Conservation (phyloP, 2,888 invertebrate species). For the Drosophila hawaiiensis region DNA sequence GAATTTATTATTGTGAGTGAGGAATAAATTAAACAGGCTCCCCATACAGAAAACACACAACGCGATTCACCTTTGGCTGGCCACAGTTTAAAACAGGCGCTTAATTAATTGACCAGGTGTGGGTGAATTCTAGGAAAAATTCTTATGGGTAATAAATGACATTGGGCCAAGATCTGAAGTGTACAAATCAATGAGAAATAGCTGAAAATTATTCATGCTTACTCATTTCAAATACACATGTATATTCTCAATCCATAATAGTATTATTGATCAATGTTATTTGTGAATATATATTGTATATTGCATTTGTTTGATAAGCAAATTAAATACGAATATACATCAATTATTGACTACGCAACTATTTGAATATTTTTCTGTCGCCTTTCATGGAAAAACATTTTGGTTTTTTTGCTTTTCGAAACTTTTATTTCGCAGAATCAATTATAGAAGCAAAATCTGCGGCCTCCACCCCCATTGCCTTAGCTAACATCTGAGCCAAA, state of each 20-base stretch:
- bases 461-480: not conserved
- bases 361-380: not conserved
- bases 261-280: not conserved
- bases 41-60: slow-evolving; percentile 30
- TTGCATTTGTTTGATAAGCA: not conserved
- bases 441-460: slow-evolving; percentile 9
- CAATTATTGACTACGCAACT: not conserved
- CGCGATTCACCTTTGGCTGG: slow-evolving; percentile 21
- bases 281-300: not conserved
- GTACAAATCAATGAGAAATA: not conserved
- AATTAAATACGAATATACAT: not conserved
- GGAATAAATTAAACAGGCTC: slow-evolving; percentile 74
- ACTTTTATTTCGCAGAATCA: slow-evolving; percentile 17
- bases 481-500: slow-evolving; percentile 11
- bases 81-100: slow-evolving; percentile 23
- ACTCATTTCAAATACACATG: not conserved
- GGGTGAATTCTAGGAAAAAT: slow-evolving; percentile 1
- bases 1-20: slow-evolving; percentile 68
- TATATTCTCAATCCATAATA: not conserved
- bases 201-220: not conserved
- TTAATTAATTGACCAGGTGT: slow-evolving; percentile 59
- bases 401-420: not conserved
- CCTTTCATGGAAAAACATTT: not conserved
- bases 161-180: not conserved
- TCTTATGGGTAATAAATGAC: slow-evolving; percentile 25